phyloP scores from a whole-genome alignment of 2,113 vertebrate genomes.

The Vireo altiloquus region DNA sequence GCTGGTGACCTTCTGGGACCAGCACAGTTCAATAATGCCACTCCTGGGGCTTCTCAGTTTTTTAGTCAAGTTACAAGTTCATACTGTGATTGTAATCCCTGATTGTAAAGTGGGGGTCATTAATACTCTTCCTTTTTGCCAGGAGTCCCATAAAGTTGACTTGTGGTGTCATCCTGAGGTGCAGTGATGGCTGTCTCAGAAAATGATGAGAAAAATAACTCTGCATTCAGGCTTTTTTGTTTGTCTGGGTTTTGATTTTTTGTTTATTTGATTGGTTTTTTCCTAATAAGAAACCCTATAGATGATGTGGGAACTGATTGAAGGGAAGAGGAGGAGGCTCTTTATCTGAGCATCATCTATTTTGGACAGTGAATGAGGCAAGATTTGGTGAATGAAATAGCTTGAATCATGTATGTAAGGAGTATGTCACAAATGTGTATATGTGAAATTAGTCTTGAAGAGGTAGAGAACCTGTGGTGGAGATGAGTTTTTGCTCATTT shows the following conservation, averaged over 20 bases:
- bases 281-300: neutral
- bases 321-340: neutral
- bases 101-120: neutral
- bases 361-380: neutral
- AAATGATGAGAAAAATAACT: neutral
- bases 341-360: neutral
- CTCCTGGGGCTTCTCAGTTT: neutral
- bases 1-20: neutral
- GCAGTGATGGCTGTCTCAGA: neutral
- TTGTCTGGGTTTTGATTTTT: neutral
- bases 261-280: neutral
- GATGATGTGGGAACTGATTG: neutral
- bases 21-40: rapidly evolving
- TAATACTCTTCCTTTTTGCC: neutral
- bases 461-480: neutral
- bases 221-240: neutral
- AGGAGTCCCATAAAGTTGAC: neutral
- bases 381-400: neutral
- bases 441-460: neutral
- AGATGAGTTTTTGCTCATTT: neutral
- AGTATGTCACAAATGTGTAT: neutral
- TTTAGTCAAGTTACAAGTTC: neutral
- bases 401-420: neutral
- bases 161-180: neutral
- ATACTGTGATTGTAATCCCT: neutral